phyloP scores from a whole-genome alignment of 1,140 invertebrate genomes.

The Cataglyphis hispanica region DNA sequence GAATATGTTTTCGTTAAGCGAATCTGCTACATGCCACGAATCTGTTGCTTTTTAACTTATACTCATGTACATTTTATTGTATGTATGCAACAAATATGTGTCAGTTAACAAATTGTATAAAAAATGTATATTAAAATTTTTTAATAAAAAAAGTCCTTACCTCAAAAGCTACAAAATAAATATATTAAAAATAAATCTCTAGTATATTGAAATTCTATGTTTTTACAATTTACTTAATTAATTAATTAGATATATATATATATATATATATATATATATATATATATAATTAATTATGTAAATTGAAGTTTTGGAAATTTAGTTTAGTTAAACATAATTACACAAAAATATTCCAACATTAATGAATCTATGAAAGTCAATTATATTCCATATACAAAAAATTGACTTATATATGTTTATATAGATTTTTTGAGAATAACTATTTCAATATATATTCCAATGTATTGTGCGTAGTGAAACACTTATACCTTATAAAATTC shows the following conservation, averaged over 20 bases:
- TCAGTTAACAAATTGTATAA: not conserved
- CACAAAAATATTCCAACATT: not conserved
- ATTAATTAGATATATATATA: no score
- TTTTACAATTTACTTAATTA: not conserved
- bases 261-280: no score
- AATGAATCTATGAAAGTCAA: not conserved
- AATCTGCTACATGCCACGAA: conserved; percentile 25
- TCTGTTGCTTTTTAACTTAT: not conserved
- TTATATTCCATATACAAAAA: not conserved
- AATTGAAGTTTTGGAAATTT: not conserved
- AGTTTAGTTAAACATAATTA: conserved; percentile 13
- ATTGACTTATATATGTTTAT: not conserved
- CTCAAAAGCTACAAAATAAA: not conserved
- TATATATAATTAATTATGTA: not conserved
- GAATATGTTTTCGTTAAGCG: not conserved
- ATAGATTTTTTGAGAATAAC: not conserved
- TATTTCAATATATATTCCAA: not conserved
- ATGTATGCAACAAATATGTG: not conserved
- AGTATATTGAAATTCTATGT: not conserved
- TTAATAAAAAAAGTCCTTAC: not conserved
- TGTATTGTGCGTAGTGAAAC: conserved; percentile 50
- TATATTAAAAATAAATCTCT: not conserved
- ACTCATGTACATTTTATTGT: not conserved
- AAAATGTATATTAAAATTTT: not conserved
- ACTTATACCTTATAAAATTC: conserved; percentile 20